Conservation (phyloP, 2,888 invertebrate species). For the Ceraclea dissimilis region DNA sequence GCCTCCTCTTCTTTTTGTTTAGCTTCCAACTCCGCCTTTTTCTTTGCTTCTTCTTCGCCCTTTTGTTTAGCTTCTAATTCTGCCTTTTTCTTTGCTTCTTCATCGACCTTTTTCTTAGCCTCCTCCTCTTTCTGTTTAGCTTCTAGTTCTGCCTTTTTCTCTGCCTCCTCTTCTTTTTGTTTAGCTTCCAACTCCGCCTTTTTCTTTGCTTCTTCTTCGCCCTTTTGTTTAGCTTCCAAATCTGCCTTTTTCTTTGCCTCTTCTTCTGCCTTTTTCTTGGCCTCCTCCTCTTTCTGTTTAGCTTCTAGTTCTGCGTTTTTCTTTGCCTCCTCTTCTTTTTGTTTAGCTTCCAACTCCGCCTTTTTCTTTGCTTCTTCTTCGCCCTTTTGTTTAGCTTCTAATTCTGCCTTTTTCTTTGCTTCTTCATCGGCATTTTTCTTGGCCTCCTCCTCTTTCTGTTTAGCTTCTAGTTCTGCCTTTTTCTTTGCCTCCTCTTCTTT, state of each 20-base stretch:
- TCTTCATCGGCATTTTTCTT: slow-evolving; percentile 6
- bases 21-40: slow-evolving; percentile 17
- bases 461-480: slow-evolving; percentile 26
- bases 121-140: not conserved
- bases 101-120: slow-evolving; percentile 10
- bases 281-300: slow-evolving; percentile 10
- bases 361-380: slow-evolving; percentile 1
- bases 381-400: slow-evolving; percentile 2
- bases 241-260: not conserved
- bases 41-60: slow-evolving; percentile 4
- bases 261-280: not conserved
- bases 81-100: slow-evolving; percentile 14
- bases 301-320: slow-evolving; percentile 28
- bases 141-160: not conserved
- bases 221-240: not conserved
- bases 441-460: slow-evolving; percentile 27
- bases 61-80: slow-evolving; percentile 22
- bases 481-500: slow-evolving; percentile 20
- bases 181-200: slow-evolving; percentile 10
- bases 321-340: slow-evolving; percentile 13
- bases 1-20: not conserved
- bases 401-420: slow-evolving; percentile 22
- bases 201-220: slow-evolving; percentile 5
- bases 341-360: slow-evolving; percentile 18
- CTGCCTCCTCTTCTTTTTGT: slow-evolving; percentile 6